Evolutionary conservation across 2,888 invertebrate genomes (phyloP), one percentile per base, ranked within the genome.

Genomic region (Ischnura elegans): DNA sequence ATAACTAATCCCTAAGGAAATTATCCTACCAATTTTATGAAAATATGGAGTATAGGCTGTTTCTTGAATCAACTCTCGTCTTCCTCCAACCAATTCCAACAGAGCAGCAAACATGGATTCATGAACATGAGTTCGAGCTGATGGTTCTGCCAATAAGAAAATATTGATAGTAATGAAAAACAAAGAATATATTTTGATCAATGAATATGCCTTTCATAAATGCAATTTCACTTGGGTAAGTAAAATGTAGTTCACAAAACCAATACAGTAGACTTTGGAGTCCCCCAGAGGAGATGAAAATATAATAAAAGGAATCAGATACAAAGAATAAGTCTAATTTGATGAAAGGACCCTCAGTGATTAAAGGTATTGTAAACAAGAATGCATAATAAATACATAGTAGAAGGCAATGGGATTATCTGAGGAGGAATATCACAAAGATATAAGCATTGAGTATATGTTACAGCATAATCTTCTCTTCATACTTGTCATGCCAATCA

Each of bases 11-110:
- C n/a, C n/a, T 36, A 46, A 45, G 5, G 29, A 84, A 47, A 0
- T 86, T 46, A 95, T 95, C 95, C 96, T 96, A 95, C 96, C 96
- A 87, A 96, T 95, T 84, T 95, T 95, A 94, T 96, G 96, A 66
- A 96, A 96, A 94, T 96, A 96, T 0, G 96, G 96, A 2, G 96
- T 95, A 46, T 95, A 95, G 4, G 95, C 94, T 94, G 96, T 95
- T 61, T 66, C 93, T 87, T 94, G 93, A 85, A 94, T 85, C 5
- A 94, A 93, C 16, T 94, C 93, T 13, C 87, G 84, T n/a, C 93
- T 94, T 51, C 94, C 94, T 47, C 94, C 87, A 51, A 95, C 47
- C 55, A 93, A 90, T 0, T 90, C 66, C 66, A 87, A 36, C 2
- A 95, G 93, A 0, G 93, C 94, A 16, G 94, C 87, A 25, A 93